These are phyloP conservation scores for Forbesichthys agassizii DNA, from an alignment of 2,113 vertebrate genomes.

Conservation along the genomic window DNA sequence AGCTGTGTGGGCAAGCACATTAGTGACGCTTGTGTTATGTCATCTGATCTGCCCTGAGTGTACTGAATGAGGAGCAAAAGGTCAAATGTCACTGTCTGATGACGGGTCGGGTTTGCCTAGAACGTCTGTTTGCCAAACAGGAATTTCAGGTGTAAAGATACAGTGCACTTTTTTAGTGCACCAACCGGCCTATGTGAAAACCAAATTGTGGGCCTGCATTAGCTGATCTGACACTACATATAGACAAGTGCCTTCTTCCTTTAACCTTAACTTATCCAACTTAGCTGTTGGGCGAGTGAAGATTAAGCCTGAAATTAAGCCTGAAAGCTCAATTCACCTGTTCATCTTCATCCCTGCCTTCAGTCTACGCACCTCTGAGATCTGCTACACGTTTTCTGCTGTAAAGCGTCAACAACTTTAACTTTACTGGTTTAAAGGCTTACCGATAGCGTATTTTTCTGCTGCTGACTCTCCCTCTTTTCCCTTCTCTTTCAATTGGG, in stretches of 20 bases:
- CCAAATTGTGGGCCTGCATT: too few relatives aligned
- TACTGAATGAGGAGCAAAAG: conserved; percentile 22
- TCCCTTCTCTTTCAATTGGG: conserved; percentile 15
- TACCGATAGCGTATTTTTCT: conserved; percentile 72
- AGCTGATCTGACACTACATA: too few relatives aligned
- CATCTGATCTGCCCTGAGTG: conserved; percentile 31
- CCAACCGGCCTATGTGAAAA: too few relatives aligned
- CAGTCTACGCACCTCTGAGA: too few relatives aligned
- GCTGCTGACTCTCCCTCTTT: conserved; percentile 19
- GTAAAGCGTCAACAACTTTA: background rate
- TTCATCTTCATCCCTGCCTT: too few relatives aligned
- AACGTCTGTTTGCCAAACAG: background rate
- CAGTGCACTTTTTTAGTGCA: too few relatives aligned
- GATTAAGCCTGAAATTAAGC: too few relatives aligned
- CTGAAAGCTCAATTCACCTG: background rate
- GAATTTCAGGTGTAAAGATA: too few relatives aligned
- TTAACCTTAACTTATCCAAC: too few relatives aligned
- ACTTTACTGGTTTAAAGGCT: conserved; percentile 9
- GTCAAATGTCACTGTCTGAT: conserved; percentile 38
- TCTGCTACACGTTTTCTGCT: background rate
- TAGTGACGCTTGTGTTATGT: conserved; percentile 43
- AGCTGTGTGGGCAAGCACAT: conserved; percentile 40
- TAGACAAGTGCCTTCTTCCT: background rate
- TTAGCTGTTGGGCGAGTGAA: background rate
- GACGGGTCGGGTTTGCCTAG: background rate